Percentiles rank a stretch among this genome's conserved stretches.
Conservation (phyloP, 92 coral and sea anemone genomes). For the Zoanthus sansibaricus region DNA sequence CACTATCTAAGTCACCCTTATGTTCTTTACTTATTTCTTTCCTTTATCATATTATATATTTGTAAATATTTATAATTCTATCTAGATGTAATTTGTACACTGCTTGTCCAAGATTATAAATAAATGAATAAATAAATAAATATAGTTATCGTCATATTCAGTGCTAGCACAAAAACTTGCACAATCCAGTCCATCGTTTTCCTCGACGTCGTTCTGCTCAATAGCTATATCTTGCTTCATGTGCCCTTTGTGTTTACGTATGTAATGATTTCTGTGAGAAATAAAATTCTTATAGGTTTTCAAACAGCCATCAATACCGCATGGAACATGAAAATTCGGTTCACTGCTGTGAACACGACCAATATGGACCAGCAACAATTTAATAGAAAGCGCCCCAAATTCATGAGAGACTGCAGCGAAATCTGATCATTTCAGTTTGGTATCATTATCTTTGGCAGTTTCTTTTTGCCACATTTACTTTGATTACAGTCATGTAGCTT, state of each 20-base stretch:
- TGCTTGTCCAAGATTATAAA: too few species aligned
- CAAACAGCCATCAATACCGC: background rate
- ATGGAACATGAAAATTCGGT: too few species aligned
- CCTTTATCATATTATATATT: too few species aligned
- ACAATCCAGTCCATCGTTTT: slow-evolving; percentile 3
- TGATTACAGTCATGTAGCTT: background rate
- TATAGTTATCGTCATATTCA: slow-evolving; percentile 17
- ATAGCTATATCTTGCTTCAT: slow-evolving; percentile 1
- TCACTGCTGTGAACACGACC: too few species aligned
- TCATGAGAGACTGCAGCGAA: background rate
- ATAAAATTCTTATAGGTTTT: slow-evolving; percentile 7
- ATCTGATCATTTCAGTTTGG: background rate
- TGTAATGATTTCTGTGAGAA: slow-evolving; percentile 20
- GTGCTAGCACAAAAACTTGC: background rate
- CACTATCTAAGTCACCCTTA: too few species aligned
- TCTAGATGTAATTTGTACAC: too few species aligned
- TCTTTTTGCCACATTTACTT: background rate
- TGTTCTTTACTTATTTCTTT: too few species aligned
- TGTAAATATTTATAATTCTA: too few species aligned
- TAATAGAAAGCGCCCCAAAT: background rate
- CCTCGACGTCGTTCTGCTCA: slow-evolving; percentile 8
- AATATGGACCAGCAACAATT: background rate
- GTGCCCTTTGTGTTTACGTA: slow-evolving; percentile 15
- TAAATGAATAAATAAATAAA: too few species aligned
- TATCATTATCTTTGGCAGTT: background rate